Conservation (phyloP, 2,888 invertebrate species). For the Anticlea derivata region DNA sequence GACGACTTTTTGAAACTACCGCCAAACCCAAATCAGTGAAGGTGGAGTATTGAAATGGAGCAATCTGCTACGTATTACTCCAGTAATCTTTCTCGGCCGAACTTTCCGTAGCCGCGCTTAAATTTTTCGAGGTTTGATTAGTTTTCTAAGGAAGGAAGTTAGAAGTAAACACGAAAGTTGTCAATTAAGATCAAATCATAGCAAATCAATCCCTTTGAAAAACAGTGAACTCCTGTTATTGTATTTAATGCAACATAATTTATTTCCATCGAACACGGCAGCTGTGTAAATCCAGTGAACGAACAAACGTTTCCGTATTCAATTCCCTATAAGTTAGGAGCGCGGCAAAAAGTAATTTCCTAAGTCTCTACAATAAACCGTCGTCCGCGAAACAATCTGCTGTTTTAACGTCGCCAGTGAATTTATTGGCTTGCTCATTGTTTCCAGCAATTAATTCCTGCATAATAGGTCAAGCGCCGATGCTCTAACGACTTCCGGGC, state of each 20-base stretch:
- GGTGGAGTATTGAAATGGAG: slow-evolving; percentile 17
- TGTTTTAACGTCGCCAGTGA: slow-evolving; percentile 30
- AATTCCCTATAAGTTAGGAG: slow-evolving; percentile 22
- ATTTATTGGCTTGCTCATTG: slow-evolving; percentile 48
- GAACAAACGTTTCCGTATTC: slow-evolving; percentile 29
- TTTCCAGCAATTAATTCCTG: slow-evolving; percentile 57
- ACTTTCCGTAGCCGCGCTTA: slow-evolving; percentile 5
- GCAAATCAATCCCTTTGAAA: background rate
- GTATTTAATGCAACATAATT: slow-evolving; percentile 22
- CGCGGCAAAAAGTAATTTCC: slow-evolving; percentile 32
- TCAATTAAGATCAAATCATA: background rate
- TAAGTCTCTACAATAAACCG: slow-evolving; percentile 31
- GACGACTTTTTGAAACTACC: slow-evolving; percentile 24
- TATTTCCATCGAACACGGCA: slow-evolving; percentile 24
- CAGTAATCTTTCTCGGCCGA: slow-evolving; percentile 10
- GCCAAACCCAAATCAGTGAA: slow-evolving; percentile 1
- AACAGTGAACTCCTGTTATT: background rate
- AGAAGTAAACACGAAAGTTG: slow-evolving; percentile 4
- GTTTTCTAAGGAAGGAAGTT: slow-evolving; percentile 10
- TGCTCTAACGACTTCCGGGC: slow-evolving; percentile 63
- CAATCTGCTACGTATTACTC: slow-evolving; percentile 17
- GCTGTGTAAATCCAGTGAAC: slow-evolving; percentile 29
- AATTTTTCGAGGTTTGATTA: slow-evolving; percentile 11
- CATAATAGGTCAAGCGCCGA: slow-evolving; percentile 61
- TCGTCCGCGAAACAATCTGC: slow-evolving; percentile 24